A percentile compares a stretch with the other conserved stretches of the same genome.
phyloP scores from a whole-genome alignment of 2,888 invertebrate genomes.

The Marasmarcha lunaedactyla region DNA sequence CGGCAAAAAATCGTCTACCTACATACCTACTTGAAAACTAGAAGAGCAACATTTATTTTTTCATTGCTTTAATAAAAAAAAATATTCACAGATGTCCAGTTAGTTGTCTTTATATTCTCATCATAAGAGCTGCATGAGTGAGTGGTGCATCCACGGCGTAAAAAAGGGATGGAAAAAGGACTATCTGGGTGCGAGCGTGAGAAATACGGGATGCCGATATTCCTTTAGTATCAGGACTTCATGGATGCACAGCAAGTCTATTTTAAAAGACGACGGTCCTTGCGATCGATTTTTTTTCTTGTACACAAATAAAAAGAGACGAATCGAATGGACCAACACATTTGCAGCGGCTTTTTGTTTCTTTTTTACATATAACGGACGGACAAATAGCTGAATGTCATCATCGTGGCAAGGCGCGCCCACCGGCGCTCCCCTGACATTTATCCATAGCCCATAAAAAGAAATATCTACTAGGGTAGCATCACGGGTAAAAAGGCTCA shows the following conservation, averaged over 20 bases:
- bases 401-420: conserved; percentile 28
- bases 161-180: conserved; percentile 33
- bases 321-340: no score
- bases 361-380: no score
- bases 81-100: neutral
- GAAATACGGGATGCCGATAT: conserved; percentile 59
- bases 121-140: conserved; percentile 26
- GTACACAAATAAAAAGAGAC: no score
- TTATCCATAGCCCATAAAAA: conserved; percentile 65
- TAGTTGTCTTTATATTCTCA: conserved; percentile 26
- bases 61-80: neutral
- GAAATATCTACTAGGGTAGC: conserved; percentile 61
- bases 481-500: conserved; percentile 38
- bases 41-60: neutral
- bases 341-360: no score
- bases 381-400: conserved; percentile 25
- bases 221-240: conserved; percentile 44
- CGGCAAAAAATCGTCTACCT: no score
- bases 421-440: conserved; percentile 60
- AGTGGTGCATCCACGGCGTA: conserved; percentile 35
- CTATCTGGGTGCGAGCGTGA: conserved; percentile 56
- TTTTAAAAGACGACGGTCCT: no score
- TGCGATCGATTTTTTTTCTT: neutral
- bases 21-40: neutral
- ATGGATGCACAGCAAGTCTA: conserved; percentile 16